Base-by-base conservation (phyloP, 2,888 invertebrate genomes). In the Eupithecia subfuscata region DNA sequence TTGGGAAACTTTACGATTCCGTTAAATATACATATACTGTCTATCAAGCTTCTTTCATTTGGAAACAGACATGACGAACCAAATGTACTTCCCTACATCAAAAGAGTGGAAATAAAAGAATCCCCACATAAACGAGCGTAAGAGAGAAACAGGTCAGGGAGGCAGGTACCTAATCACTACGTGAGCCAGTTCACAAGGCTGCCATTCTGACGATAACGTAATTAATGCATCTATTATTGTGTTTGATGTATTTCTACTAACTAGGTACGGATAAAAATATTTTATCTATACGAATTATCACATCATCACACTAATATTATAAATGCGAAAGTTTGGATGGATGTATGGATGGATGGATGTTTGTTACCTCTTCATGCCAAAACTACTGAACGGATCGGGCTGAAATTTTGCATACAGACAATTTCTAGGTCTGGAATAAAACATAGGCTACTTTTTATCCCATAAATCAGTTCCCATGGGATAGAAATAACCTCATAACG, bases 121-220 rank as follows among this genome's bases (percentile, higher is more conserved):
- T 43, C 40, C 40, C 18, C 65, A 18, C 67, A 71, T 60, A 69
- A 65, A 73, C 45, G 52, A 80, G 84, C 80, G 81, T 80, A 89
- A 86, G 86, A 85, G 84, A 88, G 85, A 91, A 88, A 88, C 89
- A 85, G 92, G 92, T 92, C 92, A 91, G 88, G 88, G 88, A 83
- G 81, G 85, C 85, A 87, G 87, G 87, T 87, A 60, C 60, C 22
- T 25, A 89, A 88, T 88, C 86, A 87, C 87, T 84, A 82, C 78
- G 83, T 85, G 86, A 84, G 86, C 85, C 75, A 85, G 83, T 84
- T 86, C 76, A 80, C 89, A 89, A 91, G 91, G 91, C 86, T 86
- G 79, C 75, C 64, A 80, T 82, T 81, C 81, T 77, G 76, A 81
- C 84, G 85, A 84, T 84, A 84, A 83, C 82, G 81, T 79, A 77